phyloP scores from a whole-genome alignment of 1,140 invertebrate genomes.

The Heliothis virescens region DNA sequence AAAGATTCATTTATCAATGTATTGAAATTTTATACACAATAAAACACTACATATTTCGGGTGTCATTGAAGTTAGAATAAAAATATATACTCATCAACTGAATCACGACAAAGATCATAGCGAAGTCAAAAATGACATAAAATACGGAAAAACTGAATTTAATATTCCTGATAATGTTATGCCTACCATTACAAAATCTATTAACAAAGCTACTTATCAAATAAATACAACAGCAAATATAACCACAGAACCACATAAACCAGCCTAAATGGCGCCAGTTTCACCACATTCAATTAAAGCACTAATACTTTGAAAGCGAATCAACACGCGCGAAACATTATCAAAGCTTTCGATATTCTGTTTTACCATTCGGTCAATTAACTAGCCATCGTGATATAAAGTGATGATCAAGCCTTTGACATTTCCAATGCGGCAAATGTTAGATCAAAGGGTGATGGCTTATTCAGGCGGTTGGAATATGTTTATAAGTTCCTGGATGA shows the following conservation, averaged over 20 bases:
- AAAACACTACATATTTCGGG: too few species aligned
- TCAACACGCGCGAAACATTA: conserved; percentile 54
- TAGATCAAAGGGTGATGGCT: conserved; percentile 76
- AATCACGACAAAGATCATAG: too few species aligned
- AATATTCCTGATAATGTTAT: too few species aligned
- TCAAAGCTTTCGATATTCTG: conserved; percentile 72
- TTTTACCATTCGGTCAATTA: conserved; percentile 75
- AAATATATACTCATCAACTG: too few species aligned
- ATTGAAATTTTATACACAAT: too few species aligned
- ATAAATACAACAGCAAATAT: background rate
- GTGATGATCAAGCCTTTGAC: conserved; percentile 67
- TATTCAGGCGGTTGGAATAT: conserved; percentile 76
- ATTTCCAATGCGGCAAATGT: conserved; percentile 75
- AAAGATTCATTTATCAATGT: too few species aligned
- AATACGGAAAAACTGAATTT: too few species aligned
- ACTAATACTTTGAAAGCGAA: conserved; percentile 12
- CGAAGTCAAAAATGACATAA: too few species aligned
- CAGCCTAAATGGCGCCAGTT: background rate
- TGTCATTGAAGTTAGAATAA: too few species aligned
- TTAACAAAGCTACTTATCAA: background rate
- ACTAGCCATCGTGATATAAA: conserved; percentile 69
- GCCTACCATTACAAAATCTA: too few species aligned
- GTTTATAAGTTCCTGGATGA: conserved; percentile 24
- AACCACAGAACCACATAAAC: background rate
- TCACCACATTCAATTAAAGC: conserved; percentile 26